phyloP scores from a whole-genome alignment of 1,140 invertebrate genomes.

The Drosophila kikkawai region DNA sequence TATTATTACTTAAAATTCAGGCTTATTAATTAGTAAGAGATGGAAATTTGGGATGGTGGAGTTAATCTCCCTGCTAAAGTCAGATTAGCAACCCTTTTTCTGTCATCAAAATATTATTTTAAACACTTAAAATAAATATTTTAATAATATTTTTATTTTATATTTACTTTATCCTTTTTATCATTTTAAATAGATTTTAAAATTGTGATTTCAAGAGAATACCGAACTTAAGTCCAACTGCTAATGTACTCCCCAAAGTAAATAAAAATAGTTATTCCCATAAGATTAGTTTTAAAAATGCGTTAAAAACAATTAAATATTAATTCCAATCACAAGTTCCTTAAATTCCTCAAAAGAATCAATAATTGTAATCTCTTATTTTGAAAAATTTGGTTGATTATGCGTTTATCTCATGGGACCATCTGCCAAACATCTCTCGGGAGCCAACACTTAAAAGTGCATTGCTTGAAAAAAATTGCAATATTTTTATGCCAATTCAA shows the following conservation, averaged over 20 bases:
- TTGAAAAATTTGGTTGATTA: neutral
- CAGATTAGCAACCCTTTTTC: neutral
- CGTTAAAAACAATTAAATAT: neutral
- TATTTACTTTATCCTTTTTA: too few species aligned
- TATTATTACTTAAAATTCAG: neutral
- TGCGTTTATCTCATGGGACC: neutral
- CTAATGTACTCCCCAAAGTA: neutral
- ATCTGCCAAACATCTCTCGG: neutral
- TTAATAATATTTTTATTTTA: too few species aligned
- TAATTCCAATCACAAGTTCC: neutral
- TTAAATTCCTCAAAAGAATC: neutral
- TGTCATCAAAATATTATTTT: too few species aligned
- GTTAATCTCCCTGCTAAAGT: too few species aligned
- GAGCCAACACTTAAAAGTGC: neutral
- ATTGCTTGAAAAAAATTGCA: constrained; percentile 9
- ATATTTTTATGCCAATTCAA: constrained; percentile 8
- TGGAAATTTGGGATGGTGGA: too few species aligned
- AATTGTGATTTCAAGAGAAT: too few species aligned
- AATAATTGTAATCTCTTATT: too few species aligned
- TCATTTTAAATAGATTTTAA: too few species aligned
- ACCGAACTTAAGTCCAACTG: neutral
- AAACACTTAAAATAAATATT: too few species aligned
- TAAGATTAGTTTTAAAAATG: neutral
- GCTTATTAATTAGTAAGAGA: too few species aligned
- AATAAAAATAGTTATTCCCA: neutral